Evolutionary conservation across 2,888 invertebrate species (phyloP).

Genomic region (Dichetophora obliterata): DNA sequence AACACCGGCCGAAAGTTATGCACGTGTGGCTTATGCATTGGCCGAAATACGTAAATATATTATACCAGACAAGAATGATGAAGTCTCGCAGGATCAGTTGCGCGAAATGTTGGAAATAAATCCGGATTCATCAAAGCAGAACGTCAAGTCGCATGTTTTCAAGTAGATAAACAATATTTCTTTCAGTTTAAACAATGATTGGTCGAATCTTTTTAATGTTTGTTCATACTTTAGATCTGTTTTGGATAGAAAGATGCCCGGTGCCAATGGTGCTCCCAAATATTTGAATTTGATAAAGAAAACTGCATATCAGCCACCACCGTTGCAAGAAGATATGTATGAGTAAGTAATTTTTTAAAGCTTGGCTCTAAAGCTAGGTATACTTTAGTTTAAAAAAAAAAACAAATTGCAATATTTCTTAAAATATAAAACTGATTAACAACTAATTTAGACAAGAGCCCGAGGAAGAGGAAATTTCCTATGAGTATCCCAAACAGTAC

Average conservation of each 20-base stretch:
- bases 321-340: constrained; percentile 10
- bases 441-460: constrained; percentile 36
- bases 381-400: too few relatives aligned
- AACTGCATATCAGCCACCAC: constrained; percentile 38
- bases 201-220: constrained; percentile 41
- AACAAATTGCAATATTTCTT: too few relatives aligned
- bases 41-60: constrained; percentile 79
- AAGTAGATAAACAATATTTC: constrained; percentile 36
- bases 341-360: constrained; percentile 43
- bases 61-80: constrained; percentile 76
- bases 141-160: constrained; percentile 12
- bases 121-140: constrained; percentile 49
- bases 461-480: constrained; percentile 44
- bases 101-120: constrained; percentile 74
- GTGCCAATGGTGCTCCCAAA: constrained; percentile 53
- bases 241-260: constrained; percentile 57
- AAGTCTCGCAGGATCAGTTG: constrained; percentile 85
- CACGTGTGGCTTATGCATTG: constrained; percentile 84
- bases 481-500: constrained; percentile 33
- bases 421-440: background rate
- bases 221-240: constrained; percentile 54
- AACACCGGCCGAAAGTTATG: constrained; percentile 87
- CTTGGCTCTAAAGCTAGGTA: too few relatives aligned
- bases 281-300: constrained; percentile 59
- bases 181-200: background rate